Base-by-base conservation (phyloP, 2,888 invertebrate genomes). In the Phymatocera aterrima region DNA sequence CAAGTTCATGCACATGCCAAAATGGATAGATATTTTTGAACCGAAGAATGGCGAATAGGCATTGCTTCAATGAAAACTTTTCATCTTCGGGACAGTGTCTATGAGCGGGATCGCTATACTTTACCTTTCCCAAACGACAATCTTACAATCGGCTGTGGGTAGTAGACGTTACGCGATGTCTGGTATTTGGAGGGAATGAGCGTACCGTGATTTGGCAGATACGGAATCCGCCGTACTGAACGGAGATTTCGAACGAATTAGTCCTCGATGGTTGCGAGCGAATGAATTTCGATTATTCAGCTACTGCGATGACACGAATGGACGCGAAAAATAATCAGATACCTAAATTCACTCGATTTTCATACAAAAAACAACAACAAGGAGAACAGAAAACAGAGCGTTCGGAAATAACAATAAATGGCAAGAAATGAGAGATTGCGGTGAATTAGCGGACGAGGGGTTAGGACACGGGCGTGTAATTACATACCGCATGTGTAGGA, bases 201-300 rank as follows among this genome's bases (percentile, higher is more conserved):
- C 37, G 64, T n/a, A 64, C 37, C 64, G 64, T 64, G 37, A 64
- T 64, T 64, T 64, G 64, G 34, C 12, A 24, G 18, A 64, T 64
- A 64, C 64, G 64, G 34, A 37, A 64, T 37, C 64, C 34, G 37
- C 64, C 18, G 37, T 24, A 37, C 34, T n/a, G n/a, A 37, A 64
- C 37, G 64, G n/a, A 21, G 64, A 64, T 64, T 64, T 64, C 37
- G 18, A 64, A 37, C 64, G 64, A 64, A 64, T 64, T 64, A 64
- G 64, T 15, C 4, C 21, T 57, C 57, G 57, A n/a, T 57, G 28
- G 28, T 28, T 24, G 57, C 28, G 57, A 57, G 10, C 12, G 57
- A 57, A 57, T 57, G 57, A 57, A 28, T 57, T 37, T 64, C 34
- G 64, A 24, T 64, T 64, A 64, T 57, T 64, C 64, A 21, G 18